Evolutionary conservation across 2,797 vertebrate species (phyloP), one percentile per base, ranked within the genome.

Genomic region (Lepilemur ruficaudatus): DNA sequence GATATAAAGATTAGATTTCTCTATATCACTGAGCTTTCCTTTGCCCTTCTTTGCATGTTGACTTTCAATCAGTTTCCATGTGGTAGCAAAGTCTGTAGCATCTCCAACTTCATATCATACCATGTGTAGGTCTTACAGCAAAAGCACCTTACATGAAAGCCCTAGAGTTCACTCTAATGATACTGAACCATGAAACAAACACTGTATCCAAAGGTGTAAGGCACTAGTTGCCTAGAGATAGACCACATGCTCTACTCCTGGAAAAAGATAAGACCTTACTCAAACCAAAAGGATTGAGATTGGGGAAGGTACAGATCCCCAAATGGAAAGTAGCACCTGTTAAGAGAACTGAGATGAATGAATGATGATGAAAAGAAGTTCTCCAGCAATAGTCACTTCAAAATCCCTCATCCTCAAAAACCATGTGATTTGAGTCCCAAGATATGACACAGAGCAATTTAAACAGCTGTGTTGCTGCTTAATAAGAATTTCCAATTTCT

Each of bases 401-500:
- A 11, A 38, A 32, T 22, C 5, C 8, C 28, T 83, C 28, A 41
- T 59, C 35, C 48, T 73, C 18, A 80, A 43, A 89, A 35, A 50
- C 4, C 0, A 13, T 4, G 35, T 25, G 72, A 50, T 41, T 61
- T 0, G 0, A 41, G 20, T 32, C 65, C 25, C 23, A 41, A 30
- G 5, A 35, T 6, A 22, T 3, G 10, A 55, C 13, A 28, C 6
- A 17, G 28, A 55, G 43, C 32, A 70, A 20, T 11, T 70, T 48
- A 41, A 43, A 23, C 73, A 81, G 41, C 28, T 25, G 25, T 10
- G 22, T 43, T 28, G 7, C 35, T 57, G 55, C 67, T 15, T 11
- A 92, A 1, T 20, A 13, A 80, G 35, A 48, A 70, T 76, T 92
- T 55, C 12, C 67, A 22, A 75, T 43, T 48, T 81, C 28, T 59